Evolutionary conservation across 1,140 invertebrate genomes (phyloP).

Genomic region (Mizuhopecten yessoensis): DNA sequence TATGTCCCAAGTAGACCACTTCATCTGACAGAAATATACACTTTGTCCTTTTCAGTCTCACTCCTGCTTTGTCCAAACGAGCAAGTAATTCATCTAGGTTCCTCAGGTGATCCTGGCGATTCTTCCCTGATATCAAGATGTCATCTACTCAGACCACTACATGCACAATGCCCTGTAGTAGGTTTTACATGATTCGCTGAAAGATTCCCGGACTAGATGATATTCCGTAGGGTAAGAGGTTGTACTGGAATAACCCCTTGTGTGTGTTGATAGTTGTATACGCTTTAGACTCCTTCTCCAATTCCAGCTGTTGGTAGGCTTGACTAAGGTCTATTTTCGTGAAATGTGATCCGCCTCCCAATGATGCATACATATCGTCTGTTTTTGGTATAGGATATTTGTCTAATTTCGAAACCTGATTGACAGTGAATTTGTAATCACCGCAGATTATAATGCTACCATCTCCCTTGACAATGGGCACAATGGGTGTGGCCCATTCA

Average conservation of each 20-base stretch:
- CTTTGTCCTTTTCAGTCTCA: too few relatives aligned
- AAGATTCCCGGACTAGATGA: too few relatives aligned
- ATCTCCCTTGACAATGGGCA: constrained; percentile 80
- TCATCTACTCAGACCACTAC: too few relatives aligned
- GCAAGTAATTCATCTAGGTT: constrained; percentile 52
- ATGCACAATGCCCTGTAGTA: too few relatives aligned
- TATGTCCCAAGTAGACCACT: constrained; percentile 79
- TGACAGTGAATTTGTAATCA: constrained; percentile 81
- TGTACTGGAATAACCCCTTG: constrained; percentile 64
- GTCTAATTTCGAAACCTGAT: constrained; percentile 70
- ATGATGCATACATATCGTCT: constrained; percentile 73
- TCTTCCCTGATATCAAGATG: constrained; percentile 63
- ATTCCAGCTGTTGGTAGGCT: constrained; percentile 67
- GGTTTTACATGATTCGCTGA: too few relatives aligned
- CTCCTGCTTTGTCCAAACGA: constrained; percentile 70
- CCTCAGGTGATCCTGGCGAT: constrained; percentile 54
- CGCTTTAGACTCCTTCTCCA: constrained; percentile 68
- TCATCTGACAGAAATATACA: too few relatives aligned
- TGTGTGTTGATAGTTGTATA: constrained; percentile 72
- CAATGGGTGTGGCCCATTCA: too few relatives aligned
- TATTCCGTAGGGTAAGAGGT: too few relatives aligned
- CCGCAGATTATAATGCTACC: constrained; percentile 79
- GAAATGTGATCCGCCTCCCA: constrained; percentile 73
- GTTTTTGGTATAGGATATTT: constrained; percentile 76
- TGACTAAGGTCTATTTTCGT: constrained; percentile 76